Evolutionary conservation across 35 echinoderm and acorn worm genomes (phyloP).

Genomic region (Ophioderma brevispina): DNA sequence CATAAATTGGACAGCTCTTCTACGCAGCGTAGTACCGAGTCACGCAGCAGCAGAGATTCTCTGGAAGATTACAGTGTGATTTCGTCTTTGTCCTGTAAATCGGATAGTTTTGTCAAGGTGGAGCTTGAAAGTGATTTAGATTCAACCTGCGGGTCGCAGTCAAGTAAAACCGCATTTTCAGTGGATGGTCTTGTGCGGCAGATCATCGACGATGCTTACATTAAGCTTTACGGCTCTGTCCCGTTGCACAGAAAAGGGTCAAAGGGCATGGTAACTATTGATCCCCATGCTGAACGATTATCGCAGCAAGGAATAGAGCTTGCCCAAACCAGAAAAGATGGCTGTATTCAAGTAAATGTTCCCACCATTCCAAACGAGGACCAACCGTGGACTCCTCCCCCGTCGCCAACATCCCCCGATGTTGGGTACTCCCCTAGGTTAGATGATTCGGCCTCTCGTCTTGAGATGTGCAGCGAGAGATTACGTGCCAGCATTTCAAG

Average conservation of each 20-base stretch:
- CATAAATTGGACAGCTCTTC: neutral
- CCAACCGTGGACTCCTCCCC: conserved; percentile 53
- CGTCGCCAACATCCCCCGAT: conserved; percentile 37
- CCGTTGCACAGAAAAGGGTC: neutral
- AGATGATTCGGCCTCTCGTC: neutral
- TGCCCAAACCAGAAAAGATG: no score
- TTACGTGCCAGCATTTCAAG: neutral
- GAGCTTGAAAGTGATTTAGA: conserved; percentile 40
- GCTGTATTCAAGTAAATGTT: neutral
- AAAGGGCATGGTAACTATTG: neutral
- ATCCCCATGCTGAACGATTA: neutral
- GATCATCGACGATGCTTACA: conserved; percentile 26
- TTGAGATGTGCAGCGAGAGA: neutral
- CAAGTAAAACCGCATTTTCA: conserved; percentile 16
- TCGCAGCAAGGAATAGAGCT: no score
- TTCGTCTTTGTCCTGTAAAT: conserved; percentile 65
- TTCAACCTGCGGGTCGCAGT: conserved; percentile 23
- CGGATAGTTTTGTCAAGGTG: conserved; percentile 80
- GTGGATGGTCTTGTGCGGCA: neutral
- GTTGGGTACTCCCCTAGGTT: conserved; percentile 11
- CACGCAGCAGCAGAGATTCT: conserved; percentile 45
- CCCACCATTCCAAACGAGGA: neutral
- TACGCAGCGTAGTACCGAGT: neutral
- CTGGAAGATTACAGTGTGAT: conserved; percentile 79
- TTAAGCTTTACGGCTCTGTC: neutral